These are phyloP conservation scores for Euphonia xanthogaster DNA, from an alignment of 2,797 vertebrate species.

Conservation along the genomic window DNA sequence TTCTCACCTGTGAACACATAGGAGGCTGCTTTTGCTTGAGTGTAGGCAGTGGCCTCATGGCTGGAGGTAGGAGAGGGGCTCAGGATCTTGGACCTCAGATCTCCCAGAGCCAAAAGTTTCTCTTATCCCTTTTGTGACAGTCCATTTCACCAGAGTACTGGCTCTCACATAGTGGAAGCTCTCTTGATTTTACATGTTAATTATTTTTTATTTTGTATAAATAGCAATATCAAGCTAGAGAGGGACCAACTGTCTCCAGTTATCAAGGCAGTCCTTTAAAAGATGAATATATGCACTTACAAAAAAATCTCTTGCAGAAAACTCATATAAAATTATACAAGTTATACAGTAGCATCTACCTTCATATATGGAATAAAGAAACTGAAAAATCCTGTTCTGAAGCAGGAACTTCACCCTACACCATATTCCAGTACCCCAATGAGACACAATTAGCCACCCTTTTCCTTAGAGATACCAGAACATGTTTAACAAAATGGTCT, in stretches of 20 bases:
- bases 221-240: background rate
- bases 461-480: background rate
- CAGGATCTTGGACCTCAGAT: background rate
- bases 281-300: background rate
- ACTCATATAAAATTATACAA: background rate
- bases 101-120: background rate
- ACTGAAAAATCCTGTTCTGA: background rate
- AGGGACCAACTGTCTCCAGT: background rate
- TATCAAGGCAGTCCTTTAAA: background rate
- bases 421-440: background rate
- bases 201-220: background rate
- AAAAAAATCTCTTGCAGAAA: background rate
- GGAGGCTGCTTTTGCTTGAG: background rate
- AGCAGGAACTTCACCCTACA: background rate
- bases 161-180: background rate
- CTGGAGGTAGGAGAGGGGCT: background rate
- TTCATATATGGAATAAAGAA: background rate
- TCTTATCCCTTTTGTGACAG: background rate
- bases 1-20: background rate
- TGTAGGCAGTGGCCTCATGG: rapidly evolving
- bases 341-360: background rate
- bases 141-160: background rate
- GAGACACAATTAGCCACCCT: background rate
- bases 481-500: background rate
- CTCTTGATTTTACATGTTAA: background rate